Evolutionary conservation across 2,797 vertebrate genomes (phyloP).

Genomic region (Cryptoblepharus egeriae): DNA sequence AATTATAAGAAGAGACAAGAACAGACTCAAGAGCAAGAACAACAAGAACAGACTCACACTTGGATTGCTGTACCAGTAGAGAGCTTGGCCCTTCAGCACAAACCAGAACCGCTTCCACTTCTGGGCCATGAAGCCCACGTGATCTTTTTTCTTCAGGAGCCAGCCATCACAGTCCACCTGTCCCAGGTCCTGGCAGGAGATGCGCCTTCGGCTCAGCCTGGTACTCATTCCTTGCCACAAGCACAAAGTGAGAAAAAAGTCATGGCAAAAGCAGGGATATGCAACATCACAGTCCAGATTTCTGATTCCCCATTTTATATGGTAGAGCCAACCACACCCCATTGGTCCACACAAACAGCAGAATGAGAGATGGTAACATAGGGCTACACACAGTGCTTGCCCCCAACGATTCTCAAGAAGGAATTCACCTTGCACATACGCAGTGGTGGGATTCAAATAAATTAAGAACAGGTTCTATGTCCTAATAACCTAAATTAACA

Average conservation of each 20-base stretch:
- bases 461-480: too few relatives aligned
- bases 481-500: too few relatives aligned
- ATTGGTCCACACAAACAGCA: neutral
- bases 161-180: constrained; percentile 91
- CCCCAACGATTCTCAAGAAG: too few relatives aligned
- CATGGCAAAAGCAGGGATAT: neutral
- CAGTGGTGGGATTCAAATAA: too few relatives aligned
- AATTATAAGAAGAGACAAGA: too few relatives aligned
- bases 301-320: too few relatives aligned
- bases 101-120: constrained; percentile 98
- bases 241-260: neutral
- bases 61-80: constrained; percentile 93
- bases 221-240: constrained; percentile 72
- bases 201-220: constrained; percentile 86
- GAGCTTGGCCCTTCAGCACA: constrained; percentile 86
- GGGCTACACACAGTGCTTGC: too few relatives aligned
- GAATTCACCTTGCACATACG: too few relatives aligned
- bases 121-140: constrained; percentile 86
- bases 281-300: neutral
- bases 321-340: neutral
- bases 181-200: constrained; percentile 92
- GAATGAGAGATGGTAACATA: neutral
- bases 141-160: constrained; percentile 93
- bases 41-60: constrained; percentile 77
- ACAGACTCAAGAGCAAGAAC: too few relatives aligned